Conservation (phyloP, 2,888 invertebrate species). For the Harpagoxenus sublaevis region DNA sequence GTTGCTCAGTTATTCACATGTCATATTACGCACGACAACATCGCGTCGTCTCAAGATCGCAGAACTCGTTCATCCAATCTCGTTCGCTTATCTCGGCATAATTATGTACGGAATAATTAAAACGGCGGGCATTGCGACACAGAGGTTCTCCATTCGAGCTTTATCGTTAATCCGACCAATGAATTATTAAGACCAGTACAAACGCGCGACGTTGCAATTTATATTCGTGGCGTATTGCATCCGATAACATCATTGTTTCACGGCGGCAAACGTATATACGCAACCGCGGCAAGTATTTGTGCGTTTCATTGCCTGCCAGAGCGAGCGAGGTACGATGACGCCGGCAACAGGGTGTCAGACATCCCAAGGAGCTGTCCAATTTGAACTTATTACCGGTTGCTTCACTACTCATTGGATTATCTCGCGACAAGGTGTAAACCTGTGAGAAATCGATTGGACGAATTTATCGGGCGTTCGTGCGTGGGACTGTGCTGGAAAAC, state of each 20-base stretch:
- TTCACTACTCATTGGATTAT: slow-evolving; percentile 66
- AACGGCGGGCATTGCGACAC: background rate
- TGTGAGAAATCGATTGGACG: slow-evolving; percentile 58
- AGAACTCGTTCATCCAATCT: slow-evolving; percentile 4
- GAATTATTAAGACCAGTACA: slow-evolving; percentile 11
- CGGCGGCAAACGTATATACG: background rate
- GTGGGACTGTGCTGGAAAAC: slow-evolving; percentile 29
- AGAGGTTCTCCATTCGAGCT: slow-evolving; percentile 17
- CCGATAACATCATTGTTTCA: slow-evolving; percentile 4
- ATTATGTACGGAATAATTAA: slow-evolving; percentile 38
- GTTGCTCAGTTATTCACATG: background rate
- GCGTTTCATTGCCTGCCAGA: slow-evolving; percentile 13
- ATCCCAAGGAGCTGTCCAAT: slow-evolving; percentile 23
- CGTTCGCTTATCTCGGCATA: background rate
- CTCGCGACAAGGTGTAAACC: slow-evolving; percentile 26
- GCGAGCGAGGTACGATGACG: slow-evolving; percentile 44
- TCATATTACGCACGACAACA: background rate
- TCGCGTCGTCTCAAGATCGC: slow-evolving; percentile 8
- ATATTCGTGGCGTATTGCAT: background rate
- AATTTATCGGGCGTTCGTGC: slow-evolving; percentile 23
- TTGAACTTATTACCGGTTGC: slow-evolving; percentile 52
- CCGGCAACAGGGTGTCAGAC: slow-evolving; percentile 49
- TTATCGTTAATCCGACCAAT: slow-evolving; percentile 8
- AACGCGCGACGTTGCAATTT: background rate
- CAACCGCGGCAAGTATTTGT: background rate